These are phyloP conservation scores for Garra rufa DNA, from an alignment of 2,113 vertebrate species.

Conservation along the genomic window DNA sequence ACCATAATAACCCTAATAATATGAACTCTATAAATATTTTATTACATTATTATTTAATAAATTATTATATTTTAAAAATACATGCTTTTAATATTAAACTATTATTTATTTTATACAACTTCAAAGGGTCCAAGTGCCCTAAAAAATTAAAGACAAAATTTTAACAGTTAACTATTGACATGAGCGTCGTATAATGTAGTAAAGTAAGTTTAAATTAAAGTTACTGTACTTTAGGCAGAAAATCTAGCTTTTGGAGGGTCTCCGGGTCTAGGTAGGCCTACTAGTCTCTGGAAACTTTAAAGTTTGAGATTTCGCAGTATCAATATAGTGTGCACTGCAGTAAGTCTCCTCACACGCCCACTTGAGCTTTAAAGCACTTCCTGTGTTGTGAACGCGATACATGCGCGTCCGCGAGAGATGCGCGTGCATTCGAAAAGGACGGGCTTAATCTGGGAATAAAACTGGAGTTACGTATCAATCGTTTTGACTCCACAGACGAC, in stretches of 20 bases:
- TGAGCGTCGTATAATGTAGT: not conserved
- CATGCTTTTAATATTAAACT: not conserved
- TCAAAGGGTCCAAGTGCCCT: too few species aligned
- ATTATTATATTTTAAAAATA: not conserved
- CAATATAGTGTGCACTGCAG: not conserved
- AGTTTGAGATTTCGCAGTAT: not conserved
- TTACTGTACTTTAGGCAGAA: not conserved
- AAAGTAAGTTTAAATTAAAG: too few species aligned
- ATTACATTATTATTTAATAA: not conserved
- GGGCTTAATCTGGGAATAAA: slow-evolving; percentile 26
- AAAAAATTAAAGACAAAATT: not conserved
- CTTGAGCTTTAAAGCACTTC: not conserved
- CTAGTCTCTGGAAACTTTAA: not conserved
- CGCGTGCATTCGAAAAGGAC: slow-evolving; percentile 19
- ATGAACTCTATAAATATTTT: not conserved
- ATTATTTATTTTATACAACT: not conserved
- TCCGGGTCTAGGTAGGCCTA: too few species aligned
- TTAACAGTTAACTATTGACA: not conserved
- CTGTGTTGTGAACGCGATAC: not conserved
- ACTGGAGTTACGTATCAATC: not conserved
- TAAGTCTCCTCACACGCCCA: not conserved
- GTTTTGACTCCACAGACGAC: not conserved
- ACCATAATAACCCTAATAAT: not conserved
- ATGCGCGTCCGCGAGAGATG: not conserved
- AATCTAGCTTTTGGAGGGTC: too few species aligned